Base-by-base conservation (phyloP, 1,140 invertebrate genomes). In the Trichonephila clavipes region DNA sequence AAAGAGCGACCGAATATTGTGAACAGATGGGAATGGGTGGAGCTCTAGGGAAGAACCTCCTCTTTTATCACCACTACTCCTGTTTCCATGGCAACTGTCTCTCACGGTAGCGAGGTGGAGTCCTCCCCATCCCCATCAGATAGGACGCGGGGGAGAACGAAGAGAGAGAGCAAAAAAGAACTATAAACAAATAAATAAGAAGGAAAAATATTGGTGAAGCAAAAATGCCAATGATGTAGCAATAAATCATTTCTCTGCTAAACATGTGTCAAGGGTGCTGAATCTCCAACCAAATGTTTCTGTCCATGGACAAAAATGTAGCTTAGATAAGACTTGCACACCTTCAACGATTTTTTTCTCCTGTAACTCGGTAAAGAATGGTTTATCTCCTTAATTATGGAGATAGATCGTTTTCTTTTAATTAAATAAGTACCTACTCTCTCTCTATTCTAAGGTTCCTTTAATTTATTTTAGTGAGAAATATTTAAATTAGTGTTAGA, bases 191-290 rank as follows among this genome's bases (percentile, higher is more conserved):
- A 88, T 82, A 88, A 93, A 88, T 88, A 86, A 86, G 81, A n/a
- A 72, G 69, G 66, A 62, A 93, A 93, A 93, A 87, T 87, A 77
- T 88, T 59, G 85, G 92, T 77, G 51, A 88, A n/a, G 86, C 82
- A 86, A 92, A 92, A 92, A 92, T 92, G 90, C 82, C 90, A 92
- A 92, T 93, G 81, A 88, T 88, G 92, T 88, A 88, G 92, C 92
- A 93, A 93, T 93, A 93, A 93, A 93, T 93, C 92, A 93, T 93
- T 44, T 44, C 90, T 21, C 61, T 18, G 62, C 90, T 88, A 88
- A 93, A 88, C 92, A 93, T 93, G 92, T 88, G 86, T 88, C 92
- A 93, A 59, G 64, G 40, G 77, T 66, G 87, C 44, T 62, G 72
- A 77, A 77, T 77, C 72, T 40, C 72, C 24, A 87, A 59, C 85